A percentile compares a stretch with the other conserved stretches of the same genome.
Conservation (phyloP, 2,888 invertebrate genomes). For the Emesis furor region DNA sequence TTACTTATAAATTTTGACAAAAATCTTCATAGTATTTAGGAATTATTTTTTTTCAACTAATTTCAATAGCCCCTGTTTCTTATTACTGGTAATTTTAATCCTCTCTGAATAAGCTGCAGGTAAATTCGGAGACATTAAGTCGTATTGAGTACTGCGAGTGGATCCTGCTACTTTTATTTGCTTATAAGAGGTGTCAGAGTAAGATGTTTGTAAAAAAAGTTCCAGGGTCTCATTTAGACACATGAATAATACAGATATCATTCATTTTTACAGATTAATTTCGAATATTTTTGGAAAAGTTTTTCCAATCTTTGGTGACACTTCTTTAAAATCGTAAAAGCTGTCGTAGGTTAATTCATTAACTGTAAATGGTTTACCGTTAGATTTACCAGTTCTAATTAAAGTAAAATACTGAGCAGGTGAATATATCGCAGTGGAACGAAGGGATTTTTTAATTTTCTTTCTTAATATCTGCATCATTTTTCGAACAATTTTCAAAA, state of each 20-base stretch:
- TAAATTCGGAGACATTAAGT: too few species aligned
- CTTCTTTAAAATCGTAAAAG: constrained; percentile 47
- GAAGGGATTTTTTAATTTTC: constrained; percentile 34
- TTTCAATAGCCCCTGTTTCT: too few species aligned
- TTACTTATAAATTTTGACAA: too few species aligned
- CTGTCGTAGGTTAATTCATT: constrained; percentile 27
- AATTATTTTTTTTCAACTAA: too few species aligned
- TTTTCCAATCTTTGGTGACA: constrained; percentile 50
- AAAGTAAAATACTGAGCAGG: constrained; percentile 41
- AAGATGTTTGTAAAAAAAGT: constrained; percentile 30
- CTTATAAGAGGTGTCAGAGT: too few species aligned
- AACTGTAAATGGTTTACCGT: constrained; percentile 31
- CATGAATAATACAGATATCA: constrained; percentile 50
- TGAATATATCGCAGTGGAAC: constrained; percentile 30
- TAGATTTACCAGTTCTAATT: constrained; percentile 41
- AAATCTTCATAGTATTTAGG: too few species aligned
- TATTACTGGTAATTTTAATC: too few species aligned
- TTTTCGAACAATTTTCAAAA: too few species aligned
- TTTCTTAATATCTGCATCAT: too few species aligned
- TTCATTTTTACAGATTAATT: constrained; percentile 29
- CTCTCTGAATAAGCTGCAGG: too few species aligned
- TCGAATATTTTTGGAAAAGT: constrained; percentile 54
- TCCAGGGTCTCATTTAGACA: constrained; percentile 42
- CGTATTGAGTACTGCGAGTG: too few species aligned
- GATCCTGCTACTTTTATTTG: too few species aligned